Evolutionary conservation across 2,888 invertebrate genomes (phyloP), one percentile per base, ranked within the genome.

Genomic region (Stenolophus ochropezus): DNA sequence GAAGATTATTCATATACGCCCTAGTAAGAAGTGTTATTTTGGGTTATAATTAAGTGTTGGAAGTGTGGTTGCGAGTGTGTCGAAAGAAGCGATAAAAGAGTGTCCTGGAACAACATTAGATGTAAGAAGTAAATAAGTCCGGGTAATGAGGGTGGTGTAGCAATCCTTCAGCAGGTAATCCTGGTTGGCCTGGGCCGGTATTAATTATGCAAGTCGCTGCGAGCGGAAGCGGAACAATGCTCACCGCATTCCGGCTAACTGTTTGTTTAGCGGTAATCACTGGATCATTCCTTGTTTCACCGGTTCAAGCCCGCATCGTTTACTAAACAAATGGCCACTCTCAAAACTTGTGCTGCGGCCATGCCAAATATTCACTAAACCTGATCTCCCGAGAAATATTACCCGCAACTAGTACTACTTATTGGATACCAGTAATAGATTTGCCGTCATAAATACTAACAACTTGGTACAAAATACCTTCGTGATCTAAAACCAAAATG

Each of bases 191-290:
- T 25, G 23, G 14, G 71, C 53, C 69, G 71, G 51, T 79, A 79
- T 79, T 79, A 79, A 79, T 79, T 79, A 79, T 79, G 79, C 79
- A 71, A 76, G 27, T 58, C 42, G 42, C 18, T 69, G 27, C 42
- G 11, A 61, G 61, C 61, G 23, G 23, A 20, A 25, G n/a, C 61
- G 47, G 47, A 71, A 71, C 71, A 71, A 71, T 71, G 42, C 71
- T n/a, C 71, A 20, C 71, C 33, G 18, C 73, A 47, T 25, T 49
- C 73, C 42, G 79, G 79, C 71, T 79, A 79, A 71, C 79, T 79
- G 79, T 79, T 79, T 79, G 79, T 79, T 79, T 79, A 79, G 71
- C 71, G 79, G 79, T 79, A 79, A 79, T 79, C 79, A 79, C 71
- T 53, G 51, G 71, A 79, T 79, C 71, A 79, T 53, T 79, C 65